Conservation (phyloP, 2,888 invertebrate species). For the Ichneumoninae sp. region DNA sequence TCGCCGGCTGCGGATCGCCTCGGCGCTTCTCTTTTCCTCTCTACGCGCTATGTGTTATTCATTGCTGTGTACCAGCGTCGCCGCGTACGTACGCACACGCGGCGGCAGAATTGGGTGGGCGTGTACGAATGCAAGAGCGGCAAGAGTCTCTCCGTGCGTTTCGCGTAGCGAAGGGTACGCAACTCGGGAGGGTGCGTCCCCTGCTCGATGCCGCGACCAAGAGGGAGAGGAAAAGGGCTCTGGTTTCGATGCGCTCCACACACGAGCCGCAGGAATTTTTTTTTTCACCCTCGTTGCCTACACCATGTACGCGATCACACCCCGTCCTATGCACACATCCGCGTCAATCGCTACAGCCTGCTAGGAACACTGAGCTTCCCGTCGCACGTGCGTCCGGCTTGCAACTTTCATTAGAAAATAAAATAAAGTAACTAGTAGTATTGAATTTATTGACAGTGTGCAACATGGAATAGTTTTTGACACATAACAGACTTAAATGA, state of each 20-base stretch:
- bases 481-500: too few species aligned
- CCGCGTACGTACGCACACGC: constrained; percentile 24
- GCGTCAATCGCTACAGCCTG: neutral
- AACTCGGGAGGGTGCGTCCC: neutral
- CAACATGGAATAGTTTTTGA: too few species aligned
- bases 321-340: neutral
- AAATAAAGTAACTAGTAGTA: neutral
- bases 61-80: neutral
- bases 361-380: neutral
- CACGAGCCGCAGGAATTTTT: neutral
- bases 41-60: constrained; percentile 21
- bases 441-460: too few species aligned
- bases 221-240: constrained; percentile 5
- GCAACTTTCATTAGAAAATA: neutral
- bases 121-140: neutral
- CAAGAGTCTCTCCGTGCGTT: neutral
- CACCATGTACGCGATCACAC: neutral
- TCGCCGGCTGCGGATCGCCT: constrained; percentile 39
- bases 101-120: constrained; percentile 10
- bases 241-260: constrained; percentile 1
- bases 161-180: neutral
- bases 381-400: neutral
- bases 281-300: neutral
- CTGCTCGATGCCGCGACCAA: neutral
- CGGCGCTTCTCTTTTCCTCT: constrained; percentile 24